These are phyloP conservation scores for Archips xylosteana DNA, from an alignment of 2,888 invertebrate species.

Conservation along the genomic window DNA sequence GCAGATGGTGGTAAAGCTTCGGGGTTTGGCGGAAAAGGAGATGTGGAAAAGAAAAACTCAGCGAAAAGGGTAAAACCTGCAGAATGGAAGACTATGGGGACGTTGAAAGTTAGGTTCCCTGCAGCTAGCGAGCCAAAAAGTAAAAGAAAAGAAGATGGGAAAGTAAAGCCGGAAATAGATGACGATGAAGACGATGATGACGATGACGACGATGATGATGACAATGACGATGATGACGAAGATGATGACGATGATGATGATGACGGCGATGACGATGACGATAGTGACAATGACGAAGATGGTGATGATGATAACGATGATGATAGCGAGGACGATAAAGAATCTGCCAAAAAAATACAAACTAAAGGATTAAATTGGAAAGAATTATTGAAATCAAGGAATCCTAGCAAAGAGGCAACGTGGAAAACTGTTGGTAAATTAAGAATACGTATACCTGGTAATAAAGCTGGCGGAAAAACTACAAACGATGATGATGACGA, in stretches of 20 bases:
- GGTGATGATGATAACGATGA: slow-evolving; percentile 77
- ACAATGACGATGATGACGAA: slow-evolving; percentile 69
- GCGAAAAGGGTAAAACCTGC: slow-evolving; percentile 55
- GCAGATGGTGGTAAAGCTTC: slow-evolving; percentile 79
- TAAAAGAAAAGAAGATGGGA: slow-evolving; percentile 45
- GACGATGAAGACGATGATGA: slow-evolving; percentile 53
- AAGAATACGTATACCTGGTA: slow-evolving; percentile 56
- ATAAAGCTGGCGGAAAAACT: slow-evolving; percentile 50
- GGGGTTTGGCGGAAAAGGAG: slow-evolving; percentile 62
- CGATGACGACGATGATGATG: slow-evolving; percentile 61
- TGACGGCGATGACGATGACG: slow-evolving; percentile 70
- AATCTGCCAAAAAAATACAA: slow-evolving; percentile 47
- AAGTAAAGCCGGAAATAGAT: slow-evolving; percentile 43
- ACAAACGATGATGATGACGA: slow-evolving; percentile 76
- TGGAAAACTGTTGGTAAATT: slow-evolving; percentile 58
- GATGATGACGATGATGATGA: slow-evolving; percentile 81
- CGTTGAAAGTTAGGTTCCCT: slow-evolving; percentile 66
- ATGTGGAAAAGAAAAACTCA: slow-evolving; percentile 52
- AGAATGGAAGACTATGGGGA: slow-evolving; percentile 68
- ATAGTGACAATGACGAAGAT: slow-evolving; percentile 65
- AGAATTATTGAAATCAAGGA: slow-evolving; percentile 54
- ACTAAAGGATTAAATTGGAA: slow-evolving; percentile 31
- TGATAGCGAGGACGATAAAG: slow-evolving; percentile 64
- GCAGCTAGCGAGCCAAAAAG: slow-evolving; percentile 48
- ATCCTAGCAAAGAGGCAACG: slow-evolving; percentile 49